Base-by-base conservation (phyloP, 1,140 invertebrate species). In the Anastrepha obliqua region DNA sequence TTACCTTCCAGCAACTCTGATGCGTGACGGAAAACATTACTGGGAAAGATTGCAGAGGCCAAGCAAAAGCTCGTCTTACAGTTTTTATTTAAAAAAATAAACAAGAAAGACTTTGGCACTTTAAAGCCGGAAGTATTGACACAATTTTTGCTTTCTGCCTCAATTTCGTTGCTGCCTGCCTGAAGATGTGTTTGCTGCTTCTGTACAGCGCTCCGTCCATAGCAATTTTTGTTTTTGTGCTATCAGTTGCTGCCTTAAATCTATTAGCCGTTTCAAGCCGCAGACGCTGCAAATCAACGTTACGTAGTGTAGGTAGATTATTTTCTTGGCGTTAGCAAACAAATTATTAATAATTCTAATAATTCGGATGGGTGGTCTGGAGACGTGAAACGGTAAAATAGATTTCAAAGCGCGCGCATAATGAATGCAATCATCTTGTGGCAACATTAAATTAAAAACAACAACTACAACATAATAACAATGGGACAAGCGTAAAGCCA, bases 261-360 rank as follows among this genome's bases (percentile, higher is more conserved):
- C 15, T 74, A 47, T 47, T 7, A 74, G 42, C 17, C 17, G 4
- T 11, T 42, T 8, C 1, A 64, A 29, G 65, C 65, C 65, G 39
- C 65, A 20, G 15, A 44, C 8, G 8, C 3, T 44, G 39, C 13
- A 67, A 7, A 42, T 39, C 64, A 67, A 2, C 64, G 6, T 11
- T 20, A 7, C 62, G 39, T 42, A 7, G 9, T 3, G 29, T 2
- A 39, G 20, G 39, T 9, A 13, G 29, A 1, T 3, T 29, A 13
- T 74, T 17, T 47, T 74, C 0, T n/a, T 47, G 4, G 42, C 67
- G 7, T 44, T 17, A 11, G 67, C 67, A 6, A 47, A 44, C 2
- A 39, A 74, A 74, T 74, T 74, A 74, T 74, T 74, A 74, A n/a
- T 74, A 74, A 74, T 74, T 74, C 67, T 74, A 74, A 6, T 47